Base-by-base conservation (phyloP, 2,888 invertebrate species). In the Xanthorhoe spadicearia region DNA sequence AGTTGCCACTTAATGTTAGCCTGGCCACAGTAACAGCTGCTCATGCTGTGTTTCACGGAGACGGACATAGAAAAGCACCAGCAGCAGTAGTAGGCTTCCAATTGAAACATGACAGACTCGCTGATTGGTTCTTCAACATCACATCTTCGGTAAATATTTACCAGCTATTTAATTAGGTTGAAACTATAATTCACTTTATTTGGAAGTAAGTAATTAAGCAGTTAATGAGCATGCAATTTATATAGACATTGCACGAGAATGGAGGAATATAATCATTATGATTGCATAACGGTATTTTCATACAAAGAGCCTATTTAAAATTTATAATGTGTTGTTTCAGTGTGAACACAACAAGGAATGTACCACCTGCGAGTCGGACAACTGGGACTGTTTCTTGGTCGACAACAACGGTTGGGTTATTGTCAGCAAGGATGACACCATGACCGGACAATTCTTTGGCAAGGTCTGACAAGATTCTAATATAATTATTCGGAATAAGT, bases 401-500 rank as follows among this genome's bases (percentile, higher is more conserved):
- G 98, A 98, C 85, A 97, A 97, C 85, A 97, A 98, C 81, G 98
- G 97, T 2, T 98, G 96, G 92, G 94, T 98, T 17, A 89, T 97
- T 1, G 95, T 96, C n/a, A 96, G 97, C 15, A 95, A 97, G 78
- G 94, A 95, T 62, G 87, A 93, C 0, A 93, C 78, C 46, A 95
- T 97, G 67, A 97, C 97, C 0, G 98, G 98, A 2, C 94, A 94
- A 79, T 98, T 98, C 86, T 97, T 98, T 80, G 98, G 98, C 0
- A 96, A 96, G 83, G 95, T 98, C 63, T 7, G 15, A 15, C 17
- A 55, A 52, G 17, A 43, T 43, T 3, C 38, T 43, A 43, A 2
- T 43, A 43, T 13, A 43, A 43, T 3, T 43, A 4, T 13, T 13
- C 13, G 1, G 13, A 38, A 43, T 13, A 43, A 13, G 38, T 43